A percentile compares a stretch with the other conserved stretches of the same genome.
Evolutionary conservation across 2,797 vertebrate species (phyloP).

Genomic region (Gymnodraco acuticeps): DNA sequence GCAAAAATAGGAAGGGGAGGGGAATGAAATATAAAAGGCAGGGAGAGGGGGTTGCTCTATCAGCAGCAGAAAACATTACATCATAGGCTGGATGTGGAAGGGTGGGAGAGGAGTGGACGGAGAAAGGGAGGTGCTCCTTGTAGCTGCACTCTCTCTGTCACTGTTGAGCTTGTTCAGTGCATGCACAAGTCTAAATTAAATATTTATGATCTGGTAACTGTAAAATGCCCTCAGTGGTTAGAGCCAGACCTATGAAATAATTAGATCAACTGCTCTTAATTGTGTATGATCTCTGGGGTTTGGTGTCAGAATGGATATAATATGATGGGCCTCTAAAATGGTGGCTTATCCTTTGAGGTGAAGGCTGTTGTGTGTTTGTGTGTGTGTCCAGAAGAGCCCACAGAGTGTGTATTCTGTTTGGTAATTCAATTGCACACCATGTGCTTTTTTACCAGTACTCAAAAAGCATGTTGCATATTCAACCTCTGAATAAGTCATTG

Average conservation of each 20-base stretch:
- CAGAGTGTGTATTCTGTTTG: constrained; percentile 55
- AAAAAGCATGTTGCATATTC: constrained; percentile 65
- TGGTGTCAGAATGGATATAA: constrained; percentile 63
- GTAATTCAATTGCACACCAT: constrained; percentile 71
- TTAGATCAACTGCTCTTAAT: constrained; percentile 59
- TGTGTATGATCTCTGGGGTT: constrained; percentile 48
- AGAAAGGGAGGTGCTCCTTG: constrained; percentile 79
- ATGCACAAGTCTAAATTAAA: constrained; percentile 63
- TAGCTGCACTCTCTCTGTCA: constrained; percentile 74
- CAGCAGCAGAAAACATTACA: constrained; percentile 87
- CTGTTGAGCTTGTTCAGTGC: constrained; percentile 56
- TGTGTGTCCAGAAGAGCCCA: constrained; percentile 31
- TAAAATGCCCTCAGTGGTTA: constrained; percentile 61
- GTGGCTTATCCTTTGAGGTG: constrained; percentile 53
- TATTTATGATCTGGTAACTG: constrained; percentile 73
- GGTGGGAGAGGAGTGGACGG: constrained; percentile 79
- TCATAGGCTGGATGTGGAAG: constrained; percentile 84
- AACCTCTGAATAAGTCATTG: constrained; percentile 70
- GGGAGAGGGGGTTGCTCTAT: constrained; percentile 82
- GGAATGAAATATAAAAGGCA: constrained; percentile 57
- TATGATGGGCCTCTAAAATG: constrained; percentile 50
- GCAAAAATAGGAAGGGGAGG: constrained; percentile 75
- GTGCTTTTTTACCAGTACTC: constrained; percentile 52
- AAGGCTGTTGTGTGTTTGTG: constrained; percentile 28
- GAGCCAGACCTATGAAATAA: constrained; percentile 62